These are phyloP conservation scores for Netta rufina DNA, from an alignment of 2,797 vertebrate species.

Conservation along the genomic window DNA sequence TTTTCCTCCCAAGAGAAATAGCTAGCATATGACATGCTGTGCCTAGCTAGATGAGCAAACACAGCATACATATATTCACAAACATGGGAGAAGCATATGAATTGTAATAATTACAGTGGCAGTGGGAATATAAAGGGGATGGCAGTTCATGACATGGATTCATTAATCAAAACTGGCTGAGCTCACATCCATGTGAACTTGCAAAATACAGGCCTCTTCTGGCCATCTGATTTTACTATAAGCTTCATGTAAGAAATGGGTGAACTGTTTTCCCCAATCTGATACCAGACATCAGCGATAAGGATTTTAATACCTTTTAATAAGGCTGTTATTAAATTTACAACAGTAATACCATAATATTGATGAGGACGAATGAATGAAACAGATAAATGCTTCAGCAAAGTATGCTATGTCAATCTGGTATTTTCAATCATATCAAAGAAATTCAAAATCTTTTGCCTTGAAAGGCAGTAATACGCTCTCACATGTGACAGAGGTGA, in stretches of 20 bases:
- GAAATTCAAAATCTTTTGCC: background rate
- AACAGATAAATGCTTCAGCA: background rate
- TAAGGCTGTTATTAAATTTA: slow-evolving; percentile 33
- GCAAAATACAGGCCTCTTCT: background rate
- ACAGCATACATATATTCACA: background rate
- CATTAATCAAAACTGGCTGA: slow-evolving; percentile 11
- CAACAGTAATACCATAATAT: background rate
- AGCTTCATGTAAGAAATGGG: background rate
- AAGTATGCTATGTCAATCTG: background rate
- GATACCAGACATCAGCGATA: slow-evolving; percentile 26
- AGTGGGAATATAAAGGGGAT: background rate
- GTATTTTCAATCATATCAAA: background rate
- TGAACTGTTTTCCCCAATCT: background rate
- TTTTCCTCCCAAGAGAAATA: slow-evolving; percentile 10
- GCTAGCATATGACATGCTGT: background rate
- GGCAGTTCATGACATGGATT: background rate
- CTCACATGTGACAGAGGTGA: background rate
- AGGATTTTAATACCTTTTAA: slow-evolving; percentile 20
- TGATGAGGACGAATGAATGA: background rate
- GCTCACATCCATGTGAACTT: background rate
- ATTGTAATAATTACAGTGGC: background rate
- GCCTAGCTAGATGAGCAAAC: background rate
- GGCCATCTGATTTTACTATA: slow-evolving; percentile 4
- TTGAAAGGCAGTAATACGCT: background rate
- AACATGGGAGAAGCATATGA: background rate